Conservation (phyloP, 2,888 invertebrate species). For the Nymphalis urticae region DNA sequence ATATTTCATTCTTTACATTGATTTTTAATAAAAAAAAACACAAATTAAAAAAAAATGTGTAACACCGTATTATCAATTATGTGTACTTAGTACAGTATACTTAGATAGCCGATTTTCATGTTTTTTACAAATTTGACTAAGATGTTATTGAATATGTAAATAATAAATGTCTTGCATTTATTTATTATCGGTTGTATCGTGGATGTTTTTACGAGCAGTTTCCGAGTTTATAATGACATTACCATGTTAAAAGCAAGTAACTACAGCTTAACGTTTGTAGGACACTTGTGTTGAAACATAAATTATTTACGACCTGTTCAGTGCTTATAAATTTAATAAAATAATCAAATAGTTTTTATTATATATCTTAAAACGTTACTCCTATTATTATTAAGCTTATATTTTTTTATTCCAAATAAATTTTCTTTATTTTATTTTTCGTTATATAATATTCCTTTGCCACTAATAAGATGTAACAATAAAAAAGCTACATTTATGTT, state of each 20-base stretch:
- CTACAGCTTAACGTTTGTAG: background rate
- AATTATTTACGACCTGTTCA: background rate
- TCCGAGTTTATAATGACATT: background rate
- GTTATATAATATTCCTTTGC: background rate
- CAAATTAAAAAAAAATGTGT: background rate
- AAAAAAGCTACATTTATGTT: background rate
- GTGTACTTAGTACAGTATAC: no score
- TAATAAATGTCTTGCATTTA: no score
- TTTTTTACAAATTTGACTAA: no score
- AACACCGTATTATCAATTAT: no score
- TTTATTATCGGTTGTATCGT: no score
- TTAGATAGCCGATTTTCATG: no score
- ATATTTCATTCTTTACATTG: background rate
- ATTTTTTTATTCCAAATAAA: background rate
- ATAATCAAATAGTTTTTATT: no score
- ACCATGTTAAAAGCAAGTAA: constrained; percentile 6
- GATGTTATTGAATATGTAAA: no score
- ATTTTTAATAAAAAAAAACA: background rate
- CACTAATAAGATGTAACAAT: constrained; percentile 2
- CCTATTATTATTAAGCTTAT: no score
- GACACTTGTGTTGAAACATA: background rate
- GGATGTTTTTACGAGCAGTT: background rate
- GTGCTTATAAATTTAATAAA: background rate
- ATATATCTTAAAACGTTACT: no score
- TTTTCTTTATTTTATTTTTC: background rate